Percentiles rank a stretch among this genome's conserved stretches.
phyloP scores from a whole-genome alignment of 2,113 vertebrate genomes.

The Mus pahari region DNA sequence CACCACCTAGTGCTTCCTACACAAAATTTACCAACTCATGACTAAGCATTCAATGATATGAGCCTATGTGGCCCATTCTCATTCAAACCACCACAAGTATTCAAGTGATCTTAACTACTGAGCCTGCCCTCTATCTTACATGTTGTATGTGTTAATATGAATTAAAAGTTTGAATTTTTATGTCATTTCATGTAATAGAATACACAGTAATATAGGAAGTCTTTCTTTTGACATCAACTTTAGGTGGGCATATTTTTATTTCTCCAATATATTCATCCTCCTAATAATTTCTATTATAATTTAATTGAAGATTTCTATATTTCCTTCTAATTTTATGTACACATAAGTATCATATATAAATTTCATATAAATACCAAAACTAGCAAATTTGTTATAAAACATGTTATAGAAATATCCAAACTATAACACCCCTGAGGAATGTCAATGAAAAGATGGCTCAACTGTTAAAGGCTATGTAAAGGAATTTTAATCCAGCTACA shows the following conservation, averaged over 20 bases:
- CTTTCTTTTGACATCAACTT: background rate
- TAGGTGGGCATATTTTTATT: conserved; percentile 7
- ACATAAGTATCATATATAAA: background rate
- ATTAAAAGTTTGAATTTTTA: background rate
- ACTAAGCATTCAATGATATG: background rate
- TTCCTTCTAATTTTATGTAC: background rate
- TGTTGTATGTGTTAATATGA: background rate
- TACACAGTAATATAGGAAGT: background rate
- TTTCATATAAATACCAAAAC: background rate
- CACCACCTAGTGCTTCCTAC: background rate
- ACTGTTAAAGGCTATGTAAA: background rate
- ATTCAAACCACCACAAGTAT: background rate
- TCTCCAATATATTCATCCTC: background rate
- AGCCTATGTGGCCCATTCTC: background rate
- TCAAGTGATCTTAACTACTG: background rate
- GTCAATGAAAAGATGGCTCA: background rate
- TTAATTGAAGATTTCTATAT: background rate
- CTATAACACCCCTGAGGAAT: background rate
- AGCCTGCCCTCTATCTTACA: background rate
- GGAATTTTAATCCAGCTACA: too few species aligned
- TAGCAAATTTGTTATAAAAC: background rate
- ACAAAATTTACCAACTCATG: background rate
- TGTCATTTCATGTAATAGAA: background rate
- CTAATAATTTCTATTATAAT: background rate
- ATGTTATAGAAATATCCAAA: background rate